These are phyloP conservation scores for Acrossocheilus wenchowensis DNA, from an alignment of 2,797 vertebrate genomes.

Conservation along the genomic window DNA sequence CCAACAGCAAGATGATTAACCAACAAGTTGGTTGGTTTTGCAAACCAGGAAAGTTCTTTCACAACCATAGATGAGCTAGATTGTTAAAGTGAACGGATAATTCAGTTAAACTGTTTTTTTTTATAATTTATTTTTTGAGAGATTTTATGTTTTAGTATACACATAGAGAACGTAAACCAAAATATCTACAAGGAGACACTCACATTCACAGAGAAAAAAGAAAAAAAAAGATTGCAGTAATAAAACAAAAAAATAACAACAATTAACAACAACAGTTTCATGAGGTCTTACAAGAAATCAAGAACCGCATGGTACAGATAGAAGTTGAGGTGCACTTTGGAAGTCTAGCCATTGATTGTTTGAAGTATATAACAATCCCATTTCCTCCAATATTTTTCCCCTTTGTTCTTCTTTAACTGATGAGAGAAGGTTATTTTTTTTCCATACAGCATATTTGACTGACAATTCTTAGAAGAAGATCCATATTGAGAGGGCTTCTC, in stretches of 20 bases:
- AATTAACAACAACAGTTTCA: too few relatives aligned
- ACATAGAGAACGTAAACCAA: neutral
- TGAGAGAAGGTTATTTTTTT: neutral
- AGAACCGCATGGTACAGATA: neutral
- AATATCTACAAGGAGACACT: neutral
- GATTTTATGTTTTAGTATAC: neutral
- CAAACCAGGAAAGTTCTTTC: neutral
- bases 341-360: conserved; percentile 4
- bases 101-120: neutral
- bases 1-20: neutral
- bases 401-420: neutral
- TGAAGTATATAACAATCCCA: neutral
- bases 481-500: neutral
- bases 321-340: neutral
- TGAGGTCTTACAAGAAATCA: neutral
- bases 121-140: neutral
- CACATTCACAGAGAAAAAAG: too few relatives aligned
- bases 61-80: neutral
- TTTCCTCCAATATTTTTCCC: neutral
- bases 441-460: neutral
- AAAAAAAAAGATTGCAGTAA: neutral
- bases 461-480: neutral
- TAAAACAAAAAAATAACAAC: too few relatives aligned
- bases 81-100: neutral
- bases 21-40: neutral